Percentiles rank a stretch among this genome's conserved stretches.
Conservation (phyloP, 2,113 vertebrate species). For the Saccopteryx bilineata region DNA sequence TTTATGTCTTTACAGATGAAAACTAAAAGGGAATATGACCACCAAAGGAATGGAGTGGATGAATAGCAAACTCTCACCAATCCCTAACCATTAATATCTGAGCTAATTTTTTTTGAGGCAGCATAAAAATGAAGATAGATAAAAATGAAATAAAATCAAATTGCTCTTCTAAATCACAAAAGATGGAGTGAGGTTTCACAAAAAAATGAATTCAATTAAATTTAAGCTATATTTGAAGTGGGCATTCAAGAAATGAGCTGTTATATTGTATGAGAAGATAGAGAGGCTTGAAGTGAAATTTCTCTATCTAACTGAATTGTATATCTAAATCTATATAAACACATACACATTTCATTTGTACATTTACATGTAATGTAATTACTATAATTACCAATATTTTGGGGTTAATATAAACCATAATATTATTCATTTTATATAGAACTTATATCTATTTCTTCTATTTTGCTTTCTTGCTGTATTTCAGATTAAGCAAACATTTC, state of each 20-base stretch:
- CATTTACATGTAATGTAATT: background rate
- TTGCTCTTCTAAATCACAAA: background rate
- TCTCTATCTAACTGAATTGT: background rate
- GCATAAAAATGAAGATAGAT: background rate
- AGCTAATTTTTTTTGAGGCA: background rate
- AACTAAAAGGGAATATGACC: background rate
- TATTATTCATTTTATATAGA: background rate
- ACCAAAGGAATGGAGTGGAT: background rate
- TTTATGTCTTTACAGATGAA: background rate
- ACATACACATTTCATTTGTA: background rate
- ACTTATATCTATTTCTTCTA: background rate
- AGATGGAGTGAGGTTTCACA: background rate
- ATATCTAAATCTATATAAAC: background rate
- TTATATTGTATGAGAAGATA: background rate
- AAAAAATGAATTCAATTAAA: background rate
- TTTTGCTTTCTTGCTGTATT: background rate
- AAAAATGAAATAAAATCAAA: background rate
- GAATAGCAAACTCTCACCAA: background rate
- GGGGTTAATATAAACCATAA: background rate
- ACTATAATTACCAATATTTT: background rate
- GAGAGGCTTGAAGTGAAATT: background rate
- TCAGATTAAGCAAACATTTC: background rate
- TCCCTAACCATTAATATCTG: background rate
- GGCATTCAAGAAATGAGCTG: background rate
- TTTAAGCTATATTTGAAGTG: conserved; percentile 5